Evolutionary conservation across 2,888 invertebrate genomes (phyloP), one percentile per base, ranked within the genome.

Genomic region (Acanthosepion pharaonis): DNA sequence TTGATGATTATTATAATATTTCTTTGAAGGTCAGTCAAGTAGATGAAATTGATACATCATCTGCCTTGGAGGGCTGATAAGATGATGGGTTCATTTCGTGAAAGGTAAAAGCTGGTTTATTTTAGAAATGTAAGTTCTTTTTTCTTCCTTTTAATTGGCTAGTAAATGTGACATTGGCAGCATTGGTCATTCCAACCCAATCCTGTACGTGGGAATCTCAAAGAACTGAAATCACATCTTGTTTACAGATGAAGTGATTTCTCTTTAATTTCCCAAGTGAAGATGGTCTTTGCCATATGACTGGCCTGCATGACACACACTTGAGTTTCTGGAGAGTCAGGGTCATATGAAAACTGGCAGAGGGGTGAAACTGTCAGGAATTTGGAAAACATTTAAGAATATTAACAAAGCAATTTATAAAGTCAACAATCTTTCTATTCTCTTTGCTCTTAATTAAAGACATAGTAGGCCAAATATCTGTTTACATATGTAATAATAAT

Each of bases 1-100:
- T 59, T 59, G 23, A 59, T 59, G 59, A 59, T 59, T 59, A 59
- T 59, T 59, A 20, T 55, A 55, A 55, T 59, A 59, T 78, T 78
- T 33, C 78, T 78, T 78, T 78, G 78, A 78, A 78, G 78, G 78
- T 78, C n/a, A 78, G n/a, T 78, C n/a, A 78, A 33, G 78, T n/a
- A 78, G 78, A 78, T 33, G 78, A 78, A 78, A 78, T 78, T 78
- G 28, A 78, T 78, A 28, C 78, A n/a, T 78, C 78, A 28, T 78
- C 28, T n/a, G 28, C 78, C 28, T 78, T n/a, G n/a, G 18, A 78
- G n/a, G n/a, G 0, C n/a, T n/a, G 78, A 6, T n/a, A 9, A 28
- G 64, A 8, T 25, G 28, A 5, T 11, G 78, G 78, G 15, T 9
- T 20, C 11, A 3, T 78, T n/a, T 9, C 15, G n/a, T 78, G 78